phyloP scores from a whole-genome alignment of 1,140 invertebrate genomes.

The Tetranychus urticae region DNA sequence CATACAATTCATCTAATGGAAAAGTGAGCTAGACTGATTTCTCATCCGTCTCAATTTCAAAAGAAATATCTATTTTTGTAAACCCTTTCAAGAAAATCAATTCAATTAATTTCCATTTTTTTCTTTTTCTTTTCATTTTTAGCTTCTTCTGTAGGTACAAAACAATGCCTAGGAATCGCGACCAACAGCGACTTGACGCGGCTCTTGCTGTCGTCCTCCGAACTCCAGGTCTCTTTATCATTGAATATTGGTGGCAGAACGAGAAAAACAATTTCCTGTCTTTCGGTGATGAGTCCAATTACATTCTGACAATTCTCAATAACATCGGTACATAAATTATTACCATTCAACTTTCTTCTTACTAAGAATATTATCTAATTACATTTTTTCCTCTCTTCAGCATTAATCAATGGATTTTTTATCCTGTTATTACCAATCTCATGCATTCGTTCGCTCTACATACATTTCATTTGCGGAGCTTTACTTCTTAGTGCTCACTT shows the following conservation, averaged over 20 bases:
- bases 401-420: conserved; percentile 24
- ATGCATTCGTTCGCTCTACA: conserved; percentile 26
- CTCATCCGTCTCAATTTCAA: too few species aligned
- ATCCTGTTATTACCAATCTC: conserved; percentile 27
- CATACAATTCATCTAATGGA: too few species aligned
- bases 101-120: too few species aligned
- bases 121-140: too few species aligned
- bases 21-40: too few species aligned
- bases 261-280: conserved; percentile 17
- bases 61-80: too few species aligned
- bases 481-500: conserved; percentile 22
- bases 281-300: neutral
- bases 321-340: conserved; percentile 17
- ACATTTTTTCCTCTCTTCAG: conserved; percentile 17
- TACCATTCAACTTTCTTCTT: too few species aligned
- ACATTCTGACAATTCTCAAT: conserved; percentile 11
- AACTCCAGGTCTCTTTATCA: conserved; percentile 26
- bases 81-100: too few species aligned
- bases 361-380: neutral
- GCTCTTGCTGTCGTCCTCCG: conserved; percentile 24
- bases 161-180: neutral
- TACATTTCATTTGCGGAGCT: conserved; percentile 25
- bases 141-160: too few species aligned
- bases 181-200: conserved; percentile 15
- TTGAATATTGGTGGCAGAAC: conserved; percentile 27